Base-by-base conservation (phyloP, 2,797 vertebrate species). In the Antennarius maculatus region DNA sequence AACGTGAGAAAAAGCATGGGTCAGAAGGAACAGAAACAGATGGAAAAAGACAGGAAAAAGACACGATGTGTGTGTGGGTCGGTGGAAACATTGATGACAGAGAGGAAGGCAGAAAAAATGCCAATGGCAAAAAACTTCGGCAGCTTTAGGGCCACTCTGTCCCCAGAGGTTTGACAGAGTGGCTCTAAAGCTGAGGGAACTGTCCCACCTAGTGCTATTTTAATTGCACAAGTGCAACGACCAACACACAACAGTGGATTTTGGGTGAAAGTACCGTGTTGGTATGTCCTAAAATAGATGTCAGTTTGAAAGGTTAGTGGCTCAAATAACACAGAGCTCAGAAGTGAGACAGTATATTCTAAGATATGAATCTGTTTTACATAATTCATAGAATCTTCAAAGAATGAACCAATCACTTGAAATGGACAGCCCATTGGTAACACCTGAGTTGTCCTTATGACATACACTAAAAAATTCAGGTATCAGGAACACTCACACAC, bases 21-120 rank as follows among this genome's bases (percentile, higher is more conserved):
- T 10, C 15, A 16, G 59, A 37, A 47, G 39, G 23, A 45, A 16
- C 51, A 56, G 39, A 39, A 10, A 52, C 5, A 23, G 34, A 66
- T 14, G 18, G n/a, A 43, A 16, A 28, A 27, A 62, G 15, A 41
- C 0, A 4, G 31, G 29, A 48, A 57, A 43, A 34, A 27, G 43
- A 27, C 13, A n/a, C 12, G 23, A 41, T 23, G 53, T 27, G 9
- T 31, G 62, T 60, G 56, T 47, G 61, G 52, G 42, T 23, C 2
- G 23, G 23, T 34, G 31, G 3, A 54, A 47, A 67, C n/a, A 49
- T 8, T 17, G 23, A 45, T 61, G 62, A 67, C 6, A n/a, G 50
- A 31, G 47, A 74, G 34, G 37, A 80, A 78, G 51, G 48, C 34
- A 72, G 69, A 77, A 63, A 66, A 67, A 60, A 27, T 69, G 68